Base-by-base conservation (phyloP, 2,113 vertebrate species). In the Gopherus flavomarginatus region DNA sequence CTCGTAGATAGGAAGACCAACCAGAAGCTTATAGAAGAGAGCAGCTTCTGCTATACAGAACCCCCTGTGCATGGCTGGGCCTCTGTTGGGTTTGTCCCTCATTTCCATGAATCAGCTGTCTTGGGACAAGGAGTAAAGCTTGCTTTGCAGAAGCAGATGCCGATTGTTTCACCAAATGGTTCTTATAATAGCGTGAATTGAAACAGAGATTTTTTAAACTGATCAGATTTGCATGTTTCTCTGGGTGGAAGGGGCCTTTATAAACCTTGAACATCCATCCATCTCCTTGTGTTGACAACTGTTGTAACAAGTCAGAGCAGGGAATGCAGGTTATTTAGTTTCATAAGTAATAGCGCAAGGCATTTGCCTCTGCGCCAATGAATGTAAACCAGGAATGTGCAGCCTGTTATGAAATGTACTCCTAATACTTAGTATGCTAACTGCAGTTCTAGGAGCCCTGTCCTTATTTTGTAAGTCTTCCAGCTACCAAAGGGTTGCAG, bases 371-470 rank as follows among this genome's bases (percentile, higher is more conserved):
- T 16, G 1, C 6, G 8, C 1, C 8, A 13, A 87, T 90, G 56
- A 81, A 84, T 35, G 2, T 11, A 57, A 53, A 3, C 27, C 29
- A 19, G 49, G 79, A 2, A 0, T 19, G 81, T 91, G n/a, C 38
- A 72, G 35, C 77, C 85, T 16, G 38, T 77, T 77, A 44, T 42
- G 42, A 54, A 22, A 59, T 31, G 35, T 83, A 79, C 57, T 88
- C 59, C n/a, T 9, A 0, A 4, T 72, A 17, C 83, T 21, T 0
- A 2, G 86, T 26, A 75, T 47, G 1, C 0, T 27, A 90, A 42
- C 91, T 27, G 69, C 6, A n/a, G 2, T 96, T 96, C 96, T 86
- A 52, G 94, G 94, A 95, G 95, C 11, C 42, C 6, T 4, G 72
- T 54, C 92, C 57, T 3, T 2, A n/a, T 38, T 57, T 72, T 19